A percentile compares a stretch with the other conserved stretches of the same genome.
These are phyloP conservation scores for Plodia interpunctella DNA, from an alignment of 1,140 invertebrate genomes.

Conservation along the genomic window DNA sequence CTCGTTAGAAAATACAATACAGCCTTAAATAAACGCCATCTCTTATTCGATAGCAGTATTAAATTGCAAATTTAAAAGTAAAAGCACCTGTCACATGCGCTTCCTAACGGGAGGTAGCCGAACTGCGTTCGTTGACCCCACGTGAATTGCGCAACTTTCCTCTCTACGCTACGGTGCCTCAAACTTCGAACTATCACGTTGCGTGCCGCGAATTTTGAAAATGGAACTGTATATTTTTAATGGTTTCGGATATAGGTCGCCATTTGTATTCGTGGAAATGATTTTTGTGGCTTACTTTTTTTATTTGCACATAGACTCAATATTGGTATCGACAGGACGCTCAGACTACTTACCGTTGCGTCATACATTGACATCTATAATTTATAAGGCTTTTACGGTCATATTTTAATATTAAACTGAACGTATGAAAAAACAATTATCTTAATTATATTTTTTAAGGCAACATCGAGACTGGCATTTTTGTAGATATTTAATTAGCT, in stretches of 20 bases:
- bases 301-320: neutral
- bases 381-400: no score
- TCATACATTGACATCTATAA: no score
- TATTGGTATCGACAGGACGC: no score
- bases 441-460: no score
- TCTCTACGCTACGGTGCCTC: conserved; percentile 30
- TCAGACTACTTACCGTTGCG: no score
- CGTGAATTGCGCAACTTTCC: conserved; percentile 48
- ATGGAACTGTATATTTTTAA: conserved; percentile 42
- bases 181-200: conserved; percentile 25
- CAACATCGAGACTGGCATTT: no score
- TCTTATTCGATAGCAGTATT: conserved; percentile 63
- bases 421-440: no score
- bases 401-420: no score
- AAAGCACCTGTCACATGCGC: conserved; percentile 62
- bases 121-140: conserved; percentile 63
- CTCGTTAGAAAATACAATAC: no score
- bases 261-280: conserved; percentile 22
- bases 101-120: conserved; percentile 64
- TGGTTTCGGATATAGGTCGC: conserved; percentile 40
- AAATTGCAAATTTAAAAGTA: conserved; percentile 71
- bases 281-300: neutral
- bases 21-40: conserved; percentile 32
- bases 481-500: no score
- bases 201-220: conserved; percentile 63